Percentiles rank a stretch among this genome's conserved stretches.
phyloP scores from a whole-genome alignment of 1,140 invertebrate species.

The Conopomorpha cramerella region DNA sequence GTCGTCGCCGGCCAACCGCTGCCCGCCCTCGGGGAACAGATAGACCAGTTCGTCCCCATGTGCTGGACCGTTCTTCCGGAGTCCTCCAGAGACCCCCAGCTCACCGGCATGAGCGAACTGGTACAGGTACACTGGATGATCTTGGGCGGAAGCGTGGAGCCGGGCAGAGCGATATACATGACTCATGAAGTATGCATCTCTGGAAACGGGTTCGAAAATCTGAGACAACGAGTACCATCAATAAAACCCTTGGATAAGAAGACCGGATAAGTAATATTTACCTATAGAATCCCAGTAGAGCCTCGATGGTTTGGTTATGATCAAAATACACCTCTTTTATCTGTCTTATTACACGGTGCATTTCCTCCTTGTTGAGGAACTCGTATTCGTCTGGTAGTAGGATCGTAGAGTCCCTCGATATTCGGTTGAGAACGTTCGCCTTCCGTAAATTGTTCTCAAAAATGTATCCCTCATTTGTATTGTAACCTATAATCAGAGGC shows the following conservation, averaged over 20 bases:
- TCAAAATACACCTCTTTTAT: conserved; percentile 34
- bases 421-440: conserved; percentile 12
- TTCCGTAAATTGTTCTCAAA: conserved; percentile 23
- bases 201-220: conserved; percentile 10
- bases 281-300: conserved; percentile 31
- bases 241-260: too few species aligned
- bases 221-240: not conserved
- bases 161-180: conserved; percentile 29
- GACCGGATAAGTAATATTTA: too few species aligned
- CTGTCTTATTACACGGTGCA: conserved; percentile 15
- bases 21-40: conserved; percentile 21
- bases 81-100: conserved; percentile 16
- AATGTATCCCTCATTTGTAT: conserved; percentile 37
- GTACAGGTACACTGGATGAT: conserved; percentile 29
- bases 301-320: conserved; percentile 17
- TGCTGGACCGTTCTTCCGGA: conserved; percentile 28
- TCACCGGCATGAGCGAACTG: conserved; percentile 28
- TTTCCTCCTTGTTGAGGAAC: conserved; percentile 18
- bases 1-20: conserved; percentile 21
- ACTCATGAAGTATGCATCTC: conserved; percentile 34
- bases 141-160: conserved; percentile 14
- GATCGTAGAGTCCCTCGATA: conserved; percentile 14
- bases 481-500: conserved; percentile 41
- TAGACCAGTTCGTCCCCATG: conserved; percentile 40
- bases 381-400: conserved; percentile 33